These are phyloP conservation scores for Pogonognathellus flavescens DNA, from an alignment of 1,140 invertebrate genomes.

Conservation along the genomic window DNA sequence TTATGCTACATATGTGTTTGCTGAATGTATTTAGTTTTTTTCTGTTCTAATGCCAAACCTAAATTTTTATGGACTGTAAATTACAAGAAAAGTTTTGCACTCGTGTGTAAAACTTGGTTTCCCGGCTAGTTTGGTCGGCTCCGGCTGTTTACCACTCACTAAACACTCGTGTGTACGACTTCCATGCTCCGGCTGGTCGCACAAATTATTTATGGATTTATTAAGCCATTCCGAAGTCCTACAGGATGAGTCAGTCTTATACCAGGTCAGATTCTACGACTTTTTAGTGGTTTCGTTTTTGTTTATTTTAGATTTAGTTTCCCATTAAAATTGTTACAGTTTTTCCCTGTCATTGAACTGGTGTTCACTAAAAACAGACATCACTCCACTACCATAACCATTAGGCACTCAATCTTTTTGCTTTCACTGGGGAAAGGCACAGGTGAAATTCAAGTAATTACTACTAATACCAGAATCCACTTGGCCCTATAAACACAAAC, in stretches of 20 bases:
- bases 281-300: not conserved
- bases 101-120: not conserved
- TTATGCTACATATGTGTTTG: constrained; percentile 34
- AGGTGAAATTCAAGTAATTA: not conserved
- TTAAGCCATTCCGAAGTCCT: constrained; percentile 36
- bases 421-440: constrained; percentile 17
- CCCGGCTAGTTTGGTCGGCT: constrained; percentile 10
- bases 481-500: not conserved
- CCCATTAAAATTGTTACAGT: constrained; percentile 14
- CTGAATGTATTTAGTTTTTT: constrained; percentile 23
- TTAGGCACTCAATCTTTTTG: not conserved
- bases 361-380: not conserved
- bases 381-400: not conserved
- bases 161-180: constrained; percentile 23
- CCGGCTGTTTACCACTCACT: constrained; percentile 26
- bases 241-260: constrained; percentile 32
- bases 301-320: not conserved
- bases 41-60: not conserved
- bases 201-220: constrained; percentile 39
- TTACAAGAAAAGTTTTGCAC: constrained; percentile 35
- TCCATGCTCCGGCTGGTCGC: constrained; percentile 13
- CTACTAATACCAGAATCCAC: not conserved
- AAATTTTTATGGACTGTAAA: constrained; percentile 47
- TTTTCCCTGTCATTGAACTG: not conserved
- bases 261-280: not conserved